phyloP scores from a whole-genome alignment of 2,797 vertebrate species.

The Galagoides demidoff region DNA sequence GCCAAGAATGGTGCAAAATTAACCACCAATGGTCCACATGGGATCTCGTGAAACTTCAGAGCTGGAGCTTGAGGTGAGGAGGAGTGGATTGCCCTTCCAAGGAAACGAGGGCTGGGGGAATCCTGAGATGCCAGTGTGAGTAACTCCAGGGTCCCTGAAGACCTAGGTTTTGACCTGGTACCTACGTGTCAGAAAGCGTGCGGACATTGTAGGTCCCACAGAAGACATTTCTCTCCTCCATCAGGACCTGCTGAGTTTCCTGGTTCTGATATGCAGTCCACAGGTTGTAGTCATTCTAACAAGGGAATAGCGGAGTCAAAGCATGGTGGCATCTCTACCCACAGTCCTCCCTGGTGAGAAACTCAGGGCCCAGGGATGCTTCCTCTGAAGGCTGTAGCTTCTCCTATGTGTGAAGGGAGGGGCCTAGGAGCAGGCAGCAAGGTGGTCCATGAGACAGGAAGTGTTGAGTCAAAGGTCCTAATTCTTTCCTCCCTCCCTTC shows the following conservation, averaged over 20 bases:
- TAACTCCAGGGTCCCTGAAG: neutral
- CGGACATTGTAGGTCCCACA: constrained; percentile 90
- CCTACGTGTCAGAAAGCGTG: constrained; percentile 87
- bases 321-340: neutral
- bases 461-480: neutral
- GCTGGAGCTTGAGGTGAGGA: neutral
- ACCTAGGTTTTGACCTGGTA: neutral
- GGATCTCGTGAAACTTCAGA: neutral
- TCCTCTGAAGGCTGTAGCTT: neutral
- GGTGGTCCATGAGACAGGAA: neutral
- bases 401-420: fast-evolving
- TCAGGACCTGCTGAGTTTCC: constrained; percentile 85
- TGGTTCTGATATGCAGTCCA: constrained; percentile 86
- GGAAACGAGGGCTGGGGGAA: neutral
- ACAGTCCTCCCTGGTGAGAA: neutral
- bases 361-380: neutral
- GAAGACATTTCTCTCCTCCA: constrained; percentile 95
- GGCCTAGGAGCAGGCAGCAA: neutral
- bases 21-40: neutral
- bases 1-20: neutral
- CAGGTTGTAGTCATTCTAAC: constrained; percentile 73
- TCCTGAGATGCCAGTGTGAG: neutral
- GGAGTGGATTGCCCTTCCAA: neutral
- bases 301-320: neutral
- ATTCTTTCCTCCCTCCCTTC: neutral